phyloP scores from a whole-genome alignment of 2,888 invertebrate genomes.

The Neoscelio sp. region DNA sequence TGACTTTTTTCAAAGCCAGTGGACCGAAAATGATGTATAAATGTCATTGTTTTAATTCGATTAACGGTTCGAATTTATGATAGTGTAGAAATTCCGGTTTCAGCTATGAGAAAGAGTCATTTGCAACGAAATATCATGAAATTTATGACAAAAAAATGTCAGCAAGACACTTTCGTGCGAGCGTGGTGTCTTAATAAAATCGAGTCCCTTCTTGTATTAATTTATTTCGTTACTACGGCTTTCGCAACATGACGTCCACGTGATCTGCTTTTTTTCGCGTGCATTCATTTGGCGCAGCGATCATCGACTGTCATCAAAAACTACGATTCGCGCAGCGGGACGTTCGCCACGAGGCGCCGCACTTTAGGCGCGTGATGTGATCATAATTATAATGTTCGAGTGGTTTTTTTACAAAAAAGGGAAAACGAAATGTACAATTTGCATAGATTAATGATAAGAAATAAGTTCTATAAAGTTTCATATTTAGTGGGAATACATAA shows the following conservation, averaged over 20 bases:
- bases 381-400: conserved; percentile 56
- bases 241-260: conserved; percentile 61
- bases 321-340: conserved; percentile 65
- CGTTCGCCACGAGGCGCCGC: conserved; percentile 59
- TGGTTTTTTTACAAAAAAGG: conserved; percentile 15
- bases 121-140: conserved; percentile 13
- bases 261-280: conserved; percentile 61
- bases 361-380: conserved; percentile 63
- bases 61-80: conserved; percentile 1
- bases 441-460: conserved; percentile 8
- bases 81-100: too few species aligned
- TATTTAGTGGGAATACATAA: too few species aligned
- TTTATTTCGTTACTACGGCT: conserved; percentile 56
- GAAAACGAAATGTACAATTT: not conserved
- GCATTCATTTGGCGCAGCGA: conserved; percentile 52
- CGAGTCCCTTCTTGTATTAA: conserved; percentile 34
- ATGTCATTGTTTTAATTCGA: not conserved
- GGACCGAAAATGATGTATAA: too few species aligned
- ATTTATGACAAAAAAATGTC: conserved; percentile 37
- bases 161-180: conserved; percentile 41
- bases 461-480: not conserved
- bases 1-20: too few species aligned
- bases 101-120: not conserved
- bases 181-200: conserved; percentile 49
- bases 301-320: conserved; percentile 66